Base-by-base conservation (phyloP, 2,113 vertebrate species). In the Sinocyclocheilus anshuiensis region DNA sequence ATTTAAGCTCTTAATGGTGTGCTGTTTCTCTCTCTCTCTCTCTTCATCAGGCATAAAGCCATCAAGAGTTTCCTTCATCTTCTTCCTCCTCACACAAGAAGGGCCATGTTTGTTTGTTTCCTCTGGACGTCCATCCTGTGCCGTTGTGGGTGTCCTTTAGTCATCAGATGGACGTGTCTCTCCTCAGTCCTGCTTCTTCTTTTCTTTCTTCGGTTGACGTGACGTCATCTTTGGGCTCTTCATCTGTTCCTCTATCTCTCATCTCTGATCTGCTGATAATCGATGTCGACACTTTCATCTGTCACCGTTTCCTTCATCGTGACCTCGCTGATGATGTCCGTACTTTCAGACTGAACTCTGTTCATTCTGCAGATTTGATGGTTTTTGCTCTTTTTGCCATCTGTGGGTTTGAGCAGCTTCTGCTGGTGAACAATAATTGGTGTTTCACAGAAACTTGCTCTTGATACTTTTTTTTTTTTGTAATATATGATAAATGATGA, bases 41-140 rank as follows among this genome's bases (percentile, higher is more conserved):
- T 93, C 91, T 92, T 95, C 93, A 95, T 96, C 95, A 97, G 96
- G 96, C 96, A 95, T 97, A 97, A 97, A 90, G 93, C 95, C 67
- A 45, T 45, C 42, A 2, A 94, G 94, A 94, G 91, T 94, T 93
- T 94, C 91, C 92, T 93, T 94, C 92, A 92, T 93, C 92, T 93
- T 89, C 94, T 92, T 91, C 90, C 92, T 92, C 92, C 91, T 93
- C 92, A 92, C 92, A 92, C 94, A 94, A 91, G 92, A 95, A 95
- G 90, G 95, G 96, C 96, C 94, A 93, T 95, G 94, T 95, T 94
- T 95, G 92, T 90, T 24, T 94, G 88, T 89, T 87, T 78, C 91
- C 89, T 94, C 95, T 20, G 18, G 55, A 57, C 18, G 55, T 57
- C 6, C 6, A 91, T 94, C 93, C 92, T 94, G 89, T 91, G 69